Base-by-base conservation (phyloP, 2,888 invertebrate species). In the Craniophora ligustri region DNA sequence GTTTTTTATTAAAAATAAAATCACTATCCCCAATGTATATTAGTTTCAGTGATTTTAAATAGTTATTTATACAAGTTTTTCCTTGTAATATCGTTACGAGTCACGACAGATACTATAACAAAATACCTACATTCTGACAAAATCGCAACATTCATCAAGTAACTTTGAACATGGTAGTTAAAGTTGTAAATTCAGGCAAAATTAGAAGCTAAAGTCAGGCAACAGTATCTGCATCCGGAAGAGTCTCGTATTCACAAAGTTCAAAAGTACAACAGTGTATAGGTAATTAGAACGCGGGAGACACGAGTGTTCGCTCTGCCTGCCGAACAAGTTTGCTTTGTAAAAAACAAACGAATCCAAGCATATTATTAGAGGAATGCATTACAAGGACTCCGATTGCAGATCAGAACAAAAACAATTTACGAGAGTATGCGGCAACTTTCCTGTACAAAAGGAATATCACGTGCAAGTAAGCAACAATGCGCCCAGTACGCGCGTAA, bases 401-500 rank as follows among this genome's bases (percentile, higher is more conserved):
- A 54, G 54, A 64, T 70, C 61, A 58, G 53, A 70, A 75, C 68
- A 67, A 56, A 62, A 65, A 71, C 70, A 55, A 63, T 36, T 31
- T 48, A 30, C 31, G 15, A 7, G 42, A 34, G 39, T 23, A 57
- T 49, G 46, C 53, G 18, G 42, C 26, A 36, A 59, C 26, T 50
- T 45, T 50, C 6, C 21, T 30, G 38, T 54, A 88, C 85, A 88
- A 91, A 88, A 87, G 84, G 80, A 88, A 76, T 84, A 90, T 89
- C 91, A 91, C 91, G 91, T 91, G 91, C 90, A 88, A 88, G 86
- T 87, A 83, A 78, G 84, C 83, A 84, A 92, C 91, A 92, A 92
- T 88, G 92, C 88, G 87, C 88, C 86, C 88, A 88, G 85, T 82
- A 84, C 86, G 80, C 88, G 87, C 83, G 92, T 91, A 92, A 93